A percentile compares a stretch with the other conserved stretches of the same genome.
Evolutionary conservation across 2,113 vertebrate species (phyloP).

Genomic region (pig (Sus scrofa)): DNA sequence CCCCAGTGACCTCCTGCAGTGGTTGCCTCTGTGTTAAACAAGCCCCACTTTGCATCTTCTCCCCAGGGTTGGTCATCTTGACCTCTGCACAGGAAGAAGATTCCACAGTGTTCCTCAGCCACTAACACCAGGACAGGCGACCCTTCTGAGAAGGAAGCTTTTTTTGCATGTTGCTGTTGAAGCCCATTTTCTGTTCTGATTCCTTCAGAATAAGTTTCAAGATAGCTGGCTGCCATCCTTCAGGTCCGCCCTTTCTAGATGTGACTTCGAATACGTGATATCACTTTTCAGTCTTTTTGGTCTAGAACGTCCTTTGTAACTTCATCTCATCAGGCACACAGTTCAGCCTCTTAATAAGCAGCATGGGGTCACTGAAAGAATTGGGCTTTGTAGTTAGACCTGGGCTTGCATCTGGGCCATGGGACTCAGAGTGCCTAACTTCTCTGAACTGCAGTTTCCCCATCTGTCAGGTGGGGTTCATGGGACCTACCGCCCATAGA

Average conservation of each 20-base stretch:
- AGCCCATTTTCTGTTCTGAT: slow-evolving; percentile 66
- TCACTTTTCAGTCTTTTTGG: slow-evolving; percentile 74
- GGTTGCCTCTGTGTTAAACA: neutral
- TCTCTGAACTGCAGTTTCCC: slow-evolving; percentile 45
- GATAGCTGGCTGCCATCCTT: slow-evolving; percentile 80
- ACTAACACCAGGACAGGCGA: neutral
- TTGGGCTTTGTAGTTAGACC: slow-evolving; percentile 65
- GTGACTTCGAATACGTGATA: slow-evolving; percentile 74
- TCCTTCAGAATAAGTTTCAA: slow-evolving; percentile 69
- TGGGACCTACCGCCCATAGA: neutral
- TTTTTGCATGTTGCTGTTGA: slow-evolving; percentile 52
- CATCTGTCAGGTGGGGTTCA: neutral
- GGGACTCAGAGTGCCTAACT: neutral
- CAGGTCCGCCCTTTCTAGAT: slow-evolving; percentile 66
- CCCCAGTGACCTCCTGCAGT: neutral
- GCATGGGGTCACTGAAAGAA: slow-evolving; percentile 67
- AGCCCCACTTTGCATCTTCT: neutral
- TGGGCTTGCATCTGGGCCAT: neutral
- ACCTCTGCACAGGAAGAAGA: slow-evolving; percentile 57
- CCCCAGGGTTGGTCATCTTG: neutral
- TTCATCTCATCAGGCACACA: slow-evolving; percentile 59
- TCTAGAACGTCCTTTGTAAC: slow-evolving; percentile 73
- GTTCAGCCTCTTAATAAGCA: slow-evolving; percentile 69
- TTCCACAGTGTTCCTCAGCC: neutral
- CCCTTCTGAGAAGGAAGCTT: slow-evolving; percentile 47